Base-by-base conservation (phyloP, 2,888 invertebrate species). In the Phalera bucephala region DNA sequence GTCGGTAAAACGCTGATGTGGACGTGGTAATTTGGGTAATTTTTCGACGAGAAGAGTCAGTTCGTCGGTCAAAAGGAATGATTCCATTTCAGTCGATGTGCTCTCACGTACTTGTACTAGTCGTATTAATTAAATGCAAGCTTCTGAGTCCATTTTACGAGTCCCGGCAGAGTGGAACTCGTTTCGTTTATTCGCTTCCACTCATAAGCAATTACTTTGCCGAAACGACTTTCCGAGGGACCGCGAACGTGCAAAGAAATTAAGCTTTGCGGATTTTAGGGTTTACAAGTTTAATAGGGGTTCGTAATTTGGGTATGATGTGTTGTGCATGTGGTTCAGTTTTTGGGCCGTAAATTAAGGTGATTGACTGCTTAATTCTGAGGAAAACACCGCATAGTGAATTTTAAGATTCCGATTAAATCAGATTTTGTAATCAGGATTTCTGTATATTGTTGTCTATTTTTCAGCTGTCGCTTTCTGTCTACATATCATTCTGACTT, bases 121-220 rank as follows among this genome's bases (percentile, higher is more conserved):
- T 75, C 72, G 83, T 81, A 86, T 85, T 87, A 86, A 87, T 87
- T 87, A 85, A 84, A 85, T 85, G 84, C 86, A 85, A 83, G 80
- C 83, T 80, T 74, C 80, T 60, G 82, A 85, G 81, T 82, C 81
- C 85, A 80, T 81, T 87, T 86, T 84, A 86, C 77, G 85, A 81
- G 74, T 56, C 72, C 70, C 76, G 60, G 57, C 63, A 77, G 78
- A 82, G 83, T 76, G 71, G 77, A 81, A 72, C 81, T 83, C 82
- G 80, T 86, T 84, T 69, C 81, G 84, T 79, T 87, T 83, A 86
- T 86, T 83, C 86, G 77, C 79, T 80, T 78, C 79, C 77, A 83
- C 84, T 87, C 86, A 86, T 86, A 86, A 87, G 87, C 87, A 85
- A 87, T 86, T 87, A 87, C 80, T 86, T 81, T 77, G 70, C 66